Evolutionary conservation across 2,888 invertebrate genomes (phyloP), one percentile per base, ranked within the genome.

Genomic region (Pseudoips prasinana): DNA sequence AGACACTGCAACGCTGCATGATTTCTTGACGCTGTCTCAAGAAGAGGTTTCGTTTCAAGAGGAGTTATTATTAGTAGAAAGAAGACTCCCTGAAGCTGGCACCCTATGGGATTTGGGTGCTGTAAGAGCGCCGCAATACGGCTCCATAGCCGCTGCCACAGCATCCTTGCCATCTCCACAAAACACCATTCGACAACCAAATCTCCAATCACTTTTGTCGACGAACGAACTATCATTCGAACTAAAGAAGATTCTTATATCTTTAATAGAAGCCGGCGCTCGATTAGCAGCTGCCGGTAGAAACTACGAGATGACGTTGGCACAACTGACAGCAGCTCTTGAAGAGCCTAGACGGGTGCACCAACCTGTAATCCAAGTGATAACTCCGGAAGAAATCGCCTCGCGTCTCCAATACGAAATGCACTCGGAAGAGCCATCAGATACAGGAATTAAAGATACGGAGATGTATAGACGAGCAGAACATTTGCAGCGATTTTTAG

Each of bases 221-320:
- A 88, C 88, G 0, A 87, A 88, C 33, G 88, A 88, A 41, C 33
- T 88, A 1, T 78, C 87, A 0, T 80, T 70, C 18, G 88, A 88
- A 35, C 43, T 88, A 20, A 57, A 73, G 1, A 88, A 88, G 43
- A 88, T 88, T 11, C 45, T 88, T 0, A 88, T 88, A 45, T 86
- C 87, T 1, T 45, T 88, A 9, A 77, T 88, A 14, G 87, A 87
- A 63, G 86, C 85, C 0, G 88, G 88, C 0, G 88, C 88, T 0
- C 51, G 81, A 0, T 58, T 88, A 0, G 88, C 87, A 0, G 86
- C 88, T 0, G 73, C 79, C 0, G 85, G 88, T 0, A 66, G 75
- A 1, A 82, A 83, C 43, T 87, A 84, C 30, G 84, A 85, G 43
- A 66, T 70, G 51, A 73, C 85, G 0, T 36, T 88, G 7, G 73